Evolutionary conservation across 2,797 vertebrate genomes (phyloP).

Genomic region (Rhabdomys pumilio): DNA sequence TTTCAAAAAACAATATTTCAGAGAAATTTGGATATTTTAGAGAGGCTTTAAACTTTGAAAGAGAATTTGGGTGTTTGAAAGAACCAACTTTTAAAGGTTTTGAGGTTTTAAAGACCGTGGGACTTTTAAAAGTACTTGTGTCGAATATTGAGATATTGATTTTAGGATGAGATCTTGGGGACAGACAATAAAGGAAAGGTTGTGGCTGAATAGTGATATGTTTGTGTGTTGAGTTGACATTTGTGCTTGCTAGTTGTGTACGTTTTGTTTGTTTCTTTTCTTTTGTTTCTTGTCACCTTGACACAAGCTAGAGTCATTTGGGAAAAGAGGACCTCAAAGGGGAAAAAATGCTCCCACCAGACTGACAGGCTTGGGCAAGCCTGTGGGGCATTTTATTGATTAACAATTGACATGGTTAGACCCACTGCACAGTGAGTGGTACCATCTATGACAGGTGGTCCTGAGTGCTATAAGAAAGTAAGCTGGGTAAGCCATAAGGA

Average conservation of each 20-base stretch:
- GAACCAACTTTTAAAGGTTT: background rate
- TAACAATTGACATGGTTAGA: background rate
- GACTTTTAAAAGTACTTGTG: background rate
- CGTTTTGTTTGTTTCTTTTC: background rate
- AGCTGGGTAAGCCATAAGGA: too few species aligned
- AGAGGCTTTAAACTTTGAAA: background rate
- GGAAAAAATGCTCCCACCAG: background rate
- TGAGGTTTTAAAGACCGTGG: background rate
- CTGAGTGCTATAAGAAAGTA: background rate
- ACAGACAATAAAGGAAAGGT: background rate
- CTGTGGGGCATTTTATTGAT: background rate
- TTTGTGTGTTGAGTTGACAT: background rate
- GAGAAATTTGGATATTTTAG: background rate
- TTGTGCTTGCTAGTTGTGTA: background rate
- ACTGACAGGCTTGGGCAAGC: background rate
- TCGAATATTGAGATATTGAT: background rate
- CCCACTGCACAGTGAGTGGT: background rate
- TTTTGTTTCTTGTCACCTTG: background rate
- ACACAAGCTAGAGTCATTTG: background rate
- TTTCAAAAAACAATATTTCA: background rate
- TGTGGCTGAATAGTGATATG: background rate
- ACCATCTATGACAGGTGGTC: background rate
- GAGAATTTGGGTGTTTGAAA: background rate
- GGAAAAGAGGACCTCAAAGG: background rate
- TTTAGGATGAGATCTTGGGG: too few species aligned